Base-by-base conservation (phyloP, 2,797 vertebrate genomes). In the Melanotaenia boesemani region DNA sequence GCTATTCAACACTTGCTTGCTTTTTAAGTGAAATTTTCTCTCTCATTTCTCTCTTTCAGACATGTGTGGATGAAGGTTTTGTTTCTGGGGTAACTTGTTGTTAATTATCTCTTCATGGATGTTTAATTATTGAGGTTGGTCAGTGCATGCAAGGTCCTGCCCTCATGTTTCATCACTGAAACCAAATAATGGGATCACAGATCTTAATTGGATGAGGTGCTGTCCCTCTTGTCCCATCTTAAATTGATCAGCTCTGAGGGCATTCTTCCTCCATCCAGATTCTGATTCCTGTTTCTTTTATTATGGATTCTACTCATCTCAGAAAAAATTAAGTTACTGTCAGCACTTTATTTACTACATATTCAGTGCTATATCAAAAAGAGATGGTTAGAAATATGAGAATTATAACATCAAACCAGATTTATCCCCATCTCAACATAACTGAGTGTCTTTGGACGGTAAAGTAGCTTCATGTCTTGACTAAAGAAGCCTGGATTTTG, bases 231-330 rank as follows among this genome's bases (percentile, higher is more conserved):
- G 32, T 34, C 58, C 20, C 56, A 37, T 24, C 41, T 60, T 46
- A 28, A 15, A 13, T 22, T 68, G 48, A 12, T 34, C 26, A 63
- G 22, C 70, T 67, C 28, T 24, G 13, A 59, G 65, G 37, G 39
- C 72, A 70, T 66, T 58, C 50, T 30, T 46, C 52, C 50, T 74
- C 54, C 66, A 67, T 63, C 41, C 44, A 64, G 70, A 41, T 63
- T 76, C 32, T 70, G 63, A 82, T 82, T 79, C 75, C 77, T 80
- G 74, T 72, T 76, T 34, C 67, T 28, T 79, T 84, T 72, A 28
- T 76, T 61, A 75, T 82, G 79, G 87, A 80, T 78, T 72, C 76
- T 65, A 34, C 32, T 7, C 69, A 73, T 65, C 75, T 69, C 22
- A 1, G 44, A 76, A 81, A 72, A 84, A 86, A 80, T 66, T 68